Base-by-base conservation (phyloP, 1,140 invertebrate species). In the Zaprionus davidi region DNA sequence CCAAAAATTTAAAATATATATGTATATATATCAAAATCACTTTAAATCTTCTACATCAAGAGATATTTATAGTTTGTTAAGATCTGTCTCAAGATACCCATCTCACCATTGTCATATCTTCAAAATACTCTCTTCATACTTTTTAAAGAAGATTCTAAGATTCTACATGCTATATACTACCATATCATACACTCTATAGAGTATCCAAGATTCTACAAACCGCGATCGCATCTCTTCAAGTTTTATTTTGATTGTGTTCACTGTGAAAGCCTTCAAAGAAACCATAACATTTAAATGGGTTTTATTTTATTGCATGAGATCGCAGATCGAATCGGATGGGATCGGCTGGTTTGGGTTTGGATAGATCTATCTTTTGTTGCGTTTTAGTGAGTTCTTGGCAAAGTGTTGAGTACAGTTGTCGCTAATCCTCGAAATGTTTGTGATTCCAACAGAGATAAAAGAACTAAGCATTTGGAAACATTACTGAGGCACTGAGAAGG, bases 251-350 rank as follows among this genome's bases (percentile, higher is more conserved):
- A 75, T 53, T 56, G 63, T 55, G 41, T 44, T 60, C 17, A 44
- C 31, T 64, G 34, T 62, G 24, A 71, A 82, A 76, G 78, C 34
- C 78, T 81, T 81, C 66, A 58, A 81, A 81, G 76, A 81, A 57
- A 73, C 68, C 53, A 73, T 80, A 68, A 69, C 58, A 73, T 84
- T 64, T 73, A 73, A 82, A 82, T 79, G 60, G 80, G 57, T 82
- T 76, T 71, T 31, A 58, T 82, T 77, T 81, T 28, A 63, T 82
- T 77, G 81, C 56, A 63, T 24, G 46, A 24, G 46, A 51, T 46
- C 38, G 38, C 38, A 41, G 31, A 34, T 41, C 41, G 41, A 5
- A 51, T 22, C 4, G 13, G 15, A 44, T 44, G n/a, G 41, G 20
- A 41, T 41, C 38, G 38, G 41, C 3, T 44, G 2, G 41, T 0